These are phyloP conservation scores for Coelopa frigida DNA, from an alignment of 1,140 invertebrate genomes.

Conservation along the genomic window DNA sequence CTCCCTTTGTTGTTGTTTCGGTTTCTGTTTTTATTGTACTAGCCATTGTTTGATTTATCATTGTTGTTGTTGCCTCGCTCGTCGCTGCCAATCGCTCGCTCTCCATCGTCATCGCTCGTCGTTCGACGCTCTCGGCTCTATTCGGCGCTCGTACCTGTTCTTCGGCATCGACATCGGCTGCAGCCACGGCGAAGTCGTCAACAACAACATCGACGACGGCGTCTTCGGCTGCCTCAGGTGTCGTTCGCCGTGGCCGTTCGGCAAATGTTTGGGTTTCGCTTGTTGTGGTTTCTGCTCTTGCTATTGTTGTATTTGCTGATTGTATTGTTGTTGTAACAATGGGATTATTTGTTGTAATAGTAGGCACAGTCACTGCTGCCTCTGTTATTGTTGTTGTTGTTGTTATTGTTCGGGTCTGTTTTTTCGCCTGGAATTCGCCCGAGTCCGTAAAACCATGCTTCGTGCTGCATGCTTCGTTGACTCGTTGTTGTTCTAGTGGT, in stretches of 20 bases:
- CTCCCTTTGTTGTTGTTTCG: conserved; percentile 1
- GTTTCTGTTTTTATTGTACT: conserved; percentile 10
- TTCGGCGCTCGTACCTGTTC: neutral
- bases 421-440: too few species aligned
- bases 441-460: too few species aligned
- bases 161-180: neutral
- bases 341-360: conserved; percentile 20
- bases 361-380: conserved; percentile 11
- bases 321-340: too few species aligned
- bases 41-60: conserved; percentile 20
- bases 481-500: conserved; percentile 6
- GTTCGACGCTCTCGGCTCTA: too few species aligned
- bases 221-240: conserved; percentile 8
- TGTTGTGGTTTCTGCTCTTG: conserved; percentile 10
- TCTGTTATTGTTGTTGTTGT: conserved; percentile 5
- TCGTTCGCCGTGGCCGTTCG: conserved; percentile 5
- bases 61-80: conserved; percentile 12
- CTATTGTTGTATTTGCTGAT: too few species aligned
- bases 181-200: neutral
- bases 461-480: conserved; percentile 40
- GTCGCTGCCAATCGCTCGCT: conserved; percentile 13
- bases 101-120: too few species aligned
- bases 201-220: neutral
- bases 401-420: conserved; percentile 16
- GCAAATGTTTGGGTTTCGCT: too few species aligned